Evolutionary conservation across 1,140 invertebrate genomes (phyloP), one percentile per base, ranked within the genome.

Genomic region (Eufriesea mexicana): DNA sequence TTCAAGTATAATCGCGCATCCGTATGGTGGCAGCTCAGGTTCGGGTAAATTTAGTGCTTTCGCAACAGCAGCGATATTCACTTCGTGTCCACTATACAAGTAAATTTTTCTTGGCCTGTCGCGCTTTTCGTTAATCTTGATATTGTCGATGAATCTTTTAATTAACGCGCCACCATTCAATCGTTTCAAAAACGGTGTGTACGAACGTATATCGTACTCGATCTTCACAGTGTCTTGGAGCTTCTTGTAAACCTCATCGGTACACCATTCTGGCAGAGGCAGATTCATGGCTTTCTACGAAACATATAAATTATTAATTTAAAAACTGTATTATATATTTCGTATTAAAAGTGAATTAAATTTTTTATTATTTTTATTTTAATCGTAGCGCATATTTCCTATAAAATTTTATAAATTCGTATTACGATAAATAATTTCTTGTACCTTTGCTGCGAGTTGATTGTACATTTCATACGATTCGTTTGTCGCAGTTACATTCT

Each of bases 61-160:
- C 84, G 97, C 94, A 25, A 97, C 86, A 47, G 95, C 95, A 2
- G 96, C 95, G 0, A 98, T 94, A 67, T 96, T 97, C 62, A 96
- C 95, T 89, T 97, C 97, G 89, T 97, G 97, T 9, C 94, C 96
- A 2, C 95, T 96, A 88, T 96, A 96, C 51, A 96, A 84, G 67
- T 94, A 95, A 70, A 96, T 90, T 86, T 96, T 96, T 25, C 94
- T 92, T n/a, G 83, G 25, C 18, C 0, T 64, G 0, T 64, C 59
- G 9, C 42, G n/a, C n/a, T 79, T 5, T 16, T 59, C 70, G 1
- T 77, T 76, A 5, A 35, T 5, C 5, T 57, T 68, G 28, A 90
- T 80, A 35, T 90, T 89, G 0, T 90, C 79, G 9, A 90, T 80
- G 12, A 90, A 80, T 20, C 55, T 84, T 25, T 73, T 89, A 14